phyloP scores from a whole-genome alignment of 2,888 invertebrate species.

The Pherbina coryleti region DNA sequence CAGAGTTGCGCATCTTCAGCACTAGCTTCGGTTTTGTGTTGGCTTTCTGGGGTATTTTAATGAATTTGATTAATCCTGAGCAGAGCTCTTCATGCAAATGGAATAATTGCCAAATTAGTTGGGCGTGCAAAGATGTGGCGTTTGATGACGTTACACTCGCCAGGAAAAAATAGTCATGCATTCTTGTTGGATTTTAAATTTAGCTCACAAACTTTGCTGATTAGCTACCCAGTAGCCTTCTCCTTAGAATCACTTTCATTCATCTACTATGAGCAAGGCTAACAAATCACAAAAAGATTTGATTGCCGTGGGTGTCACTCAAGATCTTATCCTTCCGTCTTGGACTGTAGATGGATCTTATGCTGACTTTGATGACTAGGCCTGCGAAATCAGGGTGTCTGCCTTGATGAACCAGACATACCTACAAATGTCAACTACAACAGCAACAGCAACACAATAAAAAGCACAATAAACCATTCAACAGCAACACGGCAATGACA shows the following conservation, averaged over 20 bases:
- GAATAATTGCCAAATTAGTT: constrained; percentile 56
- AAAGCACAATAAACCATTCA: neutral
- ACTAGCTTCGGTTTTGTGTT: neutral
- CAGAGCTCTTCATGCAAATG: constrained; percentile 62
- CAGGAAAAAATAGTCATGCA: neutral
- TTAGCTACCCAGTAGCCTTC: no score
- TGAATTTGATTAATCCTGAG: constrained; percentile 22
- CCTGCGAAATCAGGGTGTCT: constrained; percentile 56
- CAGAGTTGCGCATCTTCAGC: neutral
- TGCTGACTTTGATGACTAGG: constrained; percentile 39
- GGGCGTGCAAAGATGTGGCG: neutral
- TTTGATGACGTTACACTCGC: neutral
- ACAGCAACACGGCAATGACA: constrained; percentile 7
- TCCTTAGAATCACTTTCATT: no score
- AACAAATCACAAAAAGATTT: no score
- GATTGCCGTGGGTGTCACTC: constrained; percentile 21
- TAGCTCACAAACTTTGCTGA: no score
- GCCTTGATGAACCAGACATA: constrained; percentile 53
- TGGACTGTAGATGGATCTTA: constrained; percentile 10
- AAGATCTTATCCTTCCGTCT: neutral
- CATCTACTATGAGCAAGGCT: no score
- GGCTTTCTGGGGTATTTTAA: constrained; percentile 8
- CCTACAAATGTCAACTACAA: constrained; percentile 63
- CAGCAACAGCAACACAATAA: constrained; percentile 48
- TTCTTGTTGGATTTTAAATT: neutral